phyloP scores from a whole-genome alignment of 2,888 invertebrate species.

The Pyrrhia umbra region DNA sequence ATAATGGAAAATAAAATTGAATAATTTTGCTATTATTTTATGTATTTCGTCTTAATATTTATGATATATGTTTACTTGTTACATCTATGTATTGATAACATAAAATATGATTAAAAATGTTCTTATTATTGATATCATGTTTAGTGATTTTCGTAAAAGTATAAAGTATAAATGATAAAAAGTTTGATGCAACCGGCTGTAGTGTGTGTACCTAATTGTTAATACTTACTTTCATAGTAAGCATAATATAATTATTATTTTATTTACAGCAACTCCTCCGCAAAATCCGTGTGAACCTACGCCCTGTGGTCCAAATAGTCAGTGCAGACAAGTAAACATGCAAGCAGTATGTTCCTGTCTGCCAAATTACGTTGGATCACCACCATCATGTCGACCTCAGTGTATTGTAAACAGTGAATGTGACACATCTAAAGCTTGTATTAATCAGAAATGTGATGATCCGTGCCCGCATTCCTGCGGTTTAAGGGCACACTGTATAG shows the following conservation, averaged over 20 bases:
- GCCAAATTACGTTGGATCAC: conserved; percentile 94
- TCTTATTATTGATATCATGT: too few relatives aligned
- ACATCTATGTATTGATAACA: too few relatives aligned
- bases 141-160: too few relatives aligned
- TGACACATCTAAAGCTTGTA: conserved; percentile 94
- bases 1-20: too few relatives aligned
- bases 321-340: conserved; percentile 94
- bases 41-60: too few relatives aligned
- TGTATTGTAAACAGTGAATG: conserved; percentile 97
- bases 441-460: conserved; percentile 96
- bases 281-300: conserved; percentile 95
- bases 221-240: too few relatives aligned
- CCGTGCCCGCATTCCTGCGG: conserved; percentile 97
- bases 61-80: too few relatives aligned
- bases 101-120: too few relatives aligned
- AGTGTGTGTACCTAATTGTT: too few relatives aligned
- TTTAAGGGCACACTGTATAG: conserved; percentile 95
- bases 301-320: conserved; percentile 97
- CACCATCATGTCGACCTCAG: conserved; percentile 95
- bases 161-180: too few relatives aligned
- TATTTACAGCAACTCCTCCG: conserved; percentile 79
- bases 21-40: too few relatives aligned
- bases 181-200: too few relatives aligned
- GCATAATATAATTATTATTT: conserved; percentile 33
- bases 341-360: conserved; percentile 96